phyloP scores from a whole-genome alignment of 2,113 vertebrate species.

The Spizaetus ornatus region DNA sequence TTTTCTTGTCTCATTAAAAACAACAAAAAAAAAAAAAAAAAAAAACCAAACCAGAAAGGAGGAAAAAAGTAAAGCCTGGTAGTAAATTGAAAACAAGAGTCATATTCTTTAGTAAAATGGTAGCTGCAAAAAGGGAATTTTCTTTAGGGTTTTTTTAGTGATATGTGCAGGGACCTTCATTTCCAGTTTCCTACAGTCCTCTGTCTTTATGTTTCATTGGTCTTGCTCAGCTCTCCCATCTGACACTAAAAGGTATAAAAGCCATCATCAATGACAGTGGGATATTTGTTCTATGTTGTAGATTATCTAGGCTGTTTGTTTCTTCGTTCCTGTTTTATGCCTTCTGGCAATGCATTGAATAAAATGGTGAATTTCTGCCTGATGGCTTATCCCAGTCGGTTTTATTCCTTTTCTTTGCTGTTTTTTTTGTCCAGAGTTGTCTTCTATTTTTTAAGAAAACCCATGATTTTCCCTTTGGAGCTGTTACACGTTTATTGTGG shows the following conservation, averaged over 20 bases:
- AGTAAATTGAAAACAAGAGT: not conserved
- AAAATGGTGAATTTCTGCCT: not conserved
- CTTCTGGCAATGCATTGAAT: not conserved
- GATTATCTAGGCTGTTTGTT: not conserved
- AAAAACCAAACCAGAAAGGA: not conserved
- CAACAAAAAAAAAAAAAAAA: no score
- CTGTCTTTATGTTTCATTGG: not conserved
- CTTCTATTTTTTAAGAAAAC: not conserved
- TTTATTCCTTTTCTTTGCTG: not conserved
- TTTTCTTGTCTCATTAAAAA: not conserved
- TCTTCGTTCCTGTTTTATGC: not conserved
- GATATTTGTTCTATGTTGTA: not conserved
- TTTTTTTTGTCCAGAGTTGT: not conserved
- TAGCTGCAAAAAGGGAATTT: not conserved
- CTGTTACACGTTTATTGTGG: rapidly evolving
- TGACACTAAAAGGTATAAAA: not conserved
- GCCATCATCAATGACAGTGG: not conserved
- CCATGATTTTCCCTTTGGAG: not conserved
- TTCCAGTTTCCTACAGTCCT: not conserved
- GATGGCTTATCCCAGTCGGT: not conserved
- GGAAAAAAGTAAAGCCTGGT: not conserved
- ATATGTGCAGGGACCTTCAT: rapidly evolving
- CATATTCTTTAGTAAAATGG: not conserved
- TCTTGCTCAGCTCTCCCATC: not conserved
- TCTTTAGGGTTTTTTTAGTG: not conserved